These are phyloP conservation scores for Campylomormyrus numenius DNA, from an alignment of 2,113 vertebrate species.

Conservation along the genomic window DNA sequence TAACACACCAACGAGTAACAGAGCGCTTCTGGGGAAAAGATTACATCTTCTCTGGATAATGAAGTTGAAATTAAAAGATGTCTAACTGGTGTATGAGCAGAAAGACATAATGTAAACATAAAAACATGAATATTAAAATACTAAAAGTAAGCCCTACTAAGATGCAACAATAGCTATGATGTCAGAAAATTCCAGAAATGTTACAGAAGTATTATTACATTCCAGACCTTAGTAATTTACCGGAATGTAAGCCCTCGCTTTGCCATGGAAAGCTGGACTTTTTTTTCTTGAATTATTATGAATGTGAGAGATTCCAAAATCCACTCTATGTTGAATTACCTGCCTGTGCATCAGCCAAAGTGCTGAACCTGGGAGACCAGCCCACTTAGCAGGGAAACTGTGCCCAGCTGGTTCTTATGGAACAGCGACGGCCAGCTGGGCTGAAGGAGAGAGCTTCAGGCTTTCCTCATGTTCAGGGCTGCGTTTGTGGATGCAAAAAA, in stretches of 20 bases:
- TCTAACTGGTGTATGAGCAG: conserved; percentile 33
- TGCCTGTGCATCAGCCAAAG: not conserved
- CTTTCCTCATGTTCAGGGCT: not conserved
- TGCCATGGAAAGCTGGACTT: not conserved
- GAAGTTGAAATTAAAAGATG: conserved; percentile 45
- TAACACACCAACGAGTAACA: conserved; percentile 54
- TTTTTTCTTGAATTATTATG: not conserved
- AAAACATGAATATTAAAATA: not conserved
- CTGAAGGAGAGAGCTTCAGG: not conserved
- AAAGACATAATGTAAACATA: conserved; percentile 25
- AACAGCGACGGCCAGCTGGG: not conserved
- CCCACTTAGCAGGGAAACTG: not conserved
- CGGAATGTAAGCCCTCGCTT: not conserved
- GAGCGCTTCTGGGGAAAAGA: conserved; percentile 40
- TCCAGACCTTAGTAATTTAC: not conserved
- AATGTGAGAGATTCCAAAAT: not conserved
- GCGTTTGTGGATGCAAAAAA: not conserved
- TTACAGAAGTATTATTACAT: not conserved
- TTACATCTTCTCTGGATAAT: conserved; percentile 47
- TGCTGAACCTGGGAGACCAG: not conserved
- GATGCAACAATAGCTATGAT: not conserved
- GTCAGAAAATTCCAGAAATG: not conserved
- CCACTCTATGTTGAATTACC: not conserved
- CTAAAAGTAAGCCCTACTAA: not conserved
- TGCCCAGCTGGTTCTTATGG: not conserved